A percentile compares a stretch with the other conserved stretches of the same genome.
Conservation (phyloP, 2,113 vertebrate species). For the Atrichornis clamosus region DNA sequence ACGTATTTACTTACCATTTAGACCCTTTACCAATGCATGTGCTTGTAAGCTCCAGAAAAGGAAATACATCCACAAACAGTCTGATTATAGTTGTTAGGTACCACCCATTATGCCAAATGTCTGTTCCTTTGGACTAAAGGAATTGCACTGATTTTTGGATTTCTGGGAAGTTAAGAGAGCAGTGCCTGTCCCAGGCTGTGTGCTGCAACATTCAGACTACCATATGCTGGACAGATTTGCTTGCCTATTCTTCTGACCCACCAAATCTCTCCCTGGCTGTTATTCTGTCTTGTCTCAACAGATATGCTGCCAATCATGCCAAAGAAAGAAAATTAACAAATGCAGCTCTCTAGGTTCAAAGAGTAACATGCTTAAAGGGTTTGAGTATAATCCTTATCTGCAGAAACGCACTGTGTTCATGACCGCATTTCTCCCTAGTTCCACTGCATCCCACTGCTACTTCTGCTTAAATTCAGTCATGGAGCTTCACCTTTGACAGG, state of each 20-base stretch:
- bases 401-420: not conserved
- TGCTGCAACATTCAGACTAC: not conserved
- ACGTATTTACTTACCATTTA: not conserved
- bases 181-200: not conserved
- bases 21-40: not conserved
- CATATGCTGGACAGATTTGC: not conserved
- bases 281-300: not conserved
- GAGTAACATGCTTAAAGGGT: not conserved
- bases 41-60: not conserved
- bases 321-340: not conserved
- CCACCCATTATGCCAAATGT: not conserved
- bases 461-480: not conserved
- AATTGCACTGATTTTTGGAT: not conserved
- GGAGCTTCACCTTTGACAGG: not conserved
- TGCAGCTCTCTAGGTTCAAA: not conserved
- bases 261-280: not conserved
- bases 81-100: not conserved
- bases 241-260: slow-evolving; percentile 26
- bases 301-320: not conserved
- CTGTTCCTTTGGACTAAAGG: not conserved
- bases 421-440: not conserved
- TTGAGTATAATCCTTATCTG: not conserved
- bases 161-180: not conserved
- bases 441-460: not conserved
- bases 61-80: not conserved